phyloP scores from a whole-genome alignment of 2,113 vertebrate species.

The Condylura cristata region DNA sequence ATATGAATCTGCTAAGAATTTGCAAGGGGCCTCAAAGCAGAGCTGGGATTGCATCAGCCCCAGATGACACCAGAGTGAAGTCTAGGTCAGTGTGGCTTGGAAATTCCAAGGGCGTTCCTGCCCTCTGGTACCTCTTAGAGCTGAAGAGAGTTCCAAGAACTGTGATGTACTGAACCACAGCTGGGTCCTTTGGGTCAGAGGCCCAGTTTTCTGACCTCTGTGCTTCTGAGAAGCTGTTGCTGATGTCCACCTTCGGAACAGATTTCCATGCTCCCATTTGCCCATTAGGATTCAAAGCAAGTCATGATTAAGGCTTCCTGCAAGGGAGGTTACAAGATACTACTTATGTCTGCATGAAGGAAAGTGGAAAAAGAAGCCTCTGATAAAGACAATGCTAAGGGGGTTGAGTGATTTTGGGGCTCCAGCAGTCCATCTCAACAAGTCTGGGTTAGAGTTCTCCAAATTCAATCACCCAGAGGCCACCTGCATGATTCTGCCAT shows the following conservation, averaged over 20 bases:
- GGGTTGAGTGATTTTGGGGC: background rate
- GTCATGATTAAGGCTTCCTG: conserved; percentile 27
- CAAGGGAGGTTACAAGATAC: background rate
- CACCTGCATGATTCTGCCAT: background rate
- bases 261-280: background rate
- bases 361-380: background rate
- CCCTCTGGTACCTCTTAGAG: background rate
- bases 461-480: background rate
- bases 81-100: background rate
- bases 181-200: conserved; percentile 18
- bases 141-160: conserved; percentile 60
- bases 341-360: background rate
- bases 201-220: conserved; percentile 49
- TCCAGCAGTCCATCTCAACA: background rate
- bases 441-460: background rate
- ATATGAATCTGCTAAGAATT: background rate
- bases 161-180: background rate
- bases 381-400: background rate
- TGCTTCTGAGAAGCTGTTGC: conserved; percentile 50
- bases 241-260: background rate
- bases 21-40: background rate
- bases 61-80: conserved; percentile 19
- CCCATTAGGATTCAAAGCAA: conserved; percentile 40
- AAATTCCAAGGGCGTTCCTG: conserved; percentile 50
- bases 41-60: conserved; percentile 28